Percentiles rank a stretch among this genome's conserved stretches.
Evolutionary conservation across 2,888 invertebrate species (phyloP).

Genomic region (Luperina testacea): DNA sequence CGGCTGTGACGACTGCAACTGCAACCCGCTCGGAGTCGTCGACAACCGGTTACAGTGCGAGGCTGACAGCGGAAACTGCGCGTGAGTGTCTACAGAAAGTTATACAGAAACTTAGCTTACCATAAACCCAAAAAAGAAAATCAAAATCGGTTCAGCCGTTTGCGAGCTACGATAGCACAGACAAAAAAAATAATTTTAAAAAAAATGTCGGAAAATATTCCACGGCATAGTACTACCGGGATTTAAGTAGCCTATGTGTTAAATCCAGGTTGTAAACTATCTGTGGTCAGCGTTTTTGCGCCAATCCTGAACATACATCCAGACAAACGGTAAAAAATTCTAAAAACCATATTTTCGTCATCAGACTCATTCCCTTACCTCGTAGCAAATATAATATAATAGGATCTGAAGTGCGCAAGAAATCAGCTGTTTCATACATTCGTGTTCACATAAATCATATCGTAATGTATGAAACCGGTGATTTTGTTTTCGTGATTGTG

Average conservation of each 20-base stretch:
- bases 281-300: not conserved
- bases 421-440: not conserved
- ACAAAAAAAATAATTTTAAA: too few relatives aligned
- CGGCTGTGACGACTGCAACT: conserved; percentile 98
- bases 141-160: too few relatives aligned
- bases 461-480: not conserved
- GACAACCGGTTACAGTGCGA: conserved; percentile 96
- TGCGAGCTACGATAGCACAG: too few relatives aligned
- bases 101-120: not conserved
- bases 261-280: not conserved
- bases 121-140: not conserved
- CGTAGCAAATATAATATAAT: too few relatives aligned
- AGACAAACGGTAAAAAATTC: not conserved
- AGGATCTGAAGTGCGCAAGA: not conserved
- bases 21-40: conserved; percentile 95
- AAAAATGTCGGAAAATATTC: too few relatives aligned
- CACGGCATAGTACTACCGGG: not conserved
- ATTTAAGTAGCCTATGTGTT: not conserved
- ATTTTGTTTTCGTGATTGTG: not conserved
- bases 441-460: not conserved
- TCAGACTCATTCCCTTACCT: too few relatives aligned
- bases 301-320: not conserved
- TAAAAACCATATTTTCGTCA: not conserved
- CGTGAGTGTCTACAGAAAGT: conserved; percentile 84
- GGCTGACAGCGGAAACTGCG: conserved; percentile 95